Percentiles rank a stretch among this genome's conserved stretches.
Conservation (phyloP, 2,113 vertebrate genomes). For the Tylochromis polylepis region DNA sequence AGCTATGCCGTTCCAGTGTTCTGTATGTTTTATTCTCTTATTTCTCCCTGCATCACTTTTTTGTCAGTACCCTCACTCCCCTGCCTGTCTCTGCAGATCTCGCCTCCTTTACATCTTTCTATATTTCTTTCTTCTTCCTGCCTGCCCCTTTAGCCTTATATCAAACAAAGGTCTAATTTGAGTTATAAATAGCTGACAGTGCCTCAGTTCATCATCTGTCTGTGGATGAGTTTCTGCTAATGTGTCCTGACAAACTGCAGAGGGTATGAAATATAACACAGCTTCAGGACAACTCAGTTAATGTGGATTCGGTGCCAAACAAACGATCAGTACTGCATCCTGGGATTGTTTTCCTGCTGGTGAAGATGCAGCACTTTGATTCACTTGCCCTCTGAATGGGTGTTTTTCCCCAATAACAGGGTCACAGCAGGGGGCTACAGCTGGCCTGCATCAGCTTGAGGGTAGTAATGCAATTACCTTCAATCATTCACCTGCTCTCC, state of each 20-base stretch:
- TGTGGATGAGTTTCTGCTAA: conserved; percentile 11
- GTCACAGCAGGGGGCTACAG: conserved; percentile 37
- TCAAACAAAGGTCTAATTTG: conserved; percentile 27
- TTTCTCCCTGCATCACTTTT: background rate
- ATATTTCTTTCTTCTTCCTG: background rate
- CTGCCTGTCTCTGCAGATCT: background rate
- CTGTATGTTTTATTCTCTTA: background rate
- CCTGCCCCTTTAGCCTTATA: conserved; percentile 4
- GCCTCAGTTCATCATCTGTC: conserved; percentile 21
- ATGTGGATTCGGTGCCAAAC: background rate
- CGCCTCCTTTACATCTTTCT: conserved; percentile 4
- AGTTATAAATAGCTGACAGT: conserved; percentile 56
- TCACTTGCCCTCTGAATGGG: background rate
- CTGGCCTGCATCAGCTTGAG: conserved; percentile 46
- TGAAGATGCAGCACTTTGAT: background rate
- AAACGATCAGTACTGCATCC: background rate
- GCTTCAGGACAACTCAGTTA: background rate
- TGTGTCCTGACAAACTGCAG: conserved; percentile 47
- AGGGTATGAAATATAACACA: conserved; percentile 34
- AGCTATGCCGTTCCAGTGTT: background rate
- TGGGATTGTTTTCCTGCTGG: background rate
- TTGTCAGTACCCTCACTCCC: background rate
- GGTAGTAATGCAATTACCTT: conserved; percentile 10
- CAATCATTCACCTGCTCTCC: background rate
- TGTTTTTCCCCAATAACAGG: conserved; percentile 2